Evolutionary conservation across 2,797 vertebrate species (phyloP).

Genomic region (Intellagama lesueurii): DNA sequence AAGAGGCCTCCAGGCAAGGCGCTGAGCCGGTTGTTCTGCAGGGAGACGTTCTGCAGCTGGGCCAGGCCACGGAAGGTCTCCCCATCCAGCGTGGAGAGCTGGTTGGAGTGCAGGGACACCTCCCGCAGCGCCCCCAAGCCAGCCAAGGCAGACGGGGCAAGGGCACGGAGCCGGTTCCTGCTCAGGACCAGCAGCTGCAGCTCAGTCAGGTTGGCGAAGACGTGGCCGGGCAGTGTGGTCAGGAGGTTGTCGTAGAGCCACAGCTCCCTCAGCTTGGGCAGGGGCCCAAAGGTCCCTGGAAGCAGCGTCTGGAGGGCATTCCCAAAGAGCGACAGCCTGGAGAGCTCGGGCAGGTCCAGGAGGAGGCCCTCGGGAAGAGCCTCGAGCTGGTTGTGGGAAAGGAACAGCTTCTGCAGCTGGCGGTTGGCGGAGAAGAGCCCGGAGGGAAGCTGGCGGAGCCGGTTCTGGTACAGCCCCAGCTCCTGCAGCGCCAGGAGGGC

Average conservation of each 20-base stretch:
- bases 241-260: constrained; percentile 93
- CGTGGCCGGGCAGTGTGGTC: constrained; percentile 77
- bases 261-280: constrained; percentile 82
- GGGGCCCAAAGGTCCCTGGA: constrained; percentile 85
- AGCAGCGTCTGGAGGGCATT: constrained; percentile 85
- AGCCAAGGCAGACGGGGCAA: constrained; percentile 83
- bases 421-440: constrained; percentile 84
- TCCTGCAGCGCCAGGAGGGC: constrained; percentile 78
- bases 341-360: constrained; percentile 81
- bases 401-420: constrained; percentile 86
- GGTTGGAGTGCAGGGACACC: constrained; percentile 90
- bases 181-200: constrained; percentile 88
- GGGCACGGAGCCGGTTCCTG: constrained; percentile 83
- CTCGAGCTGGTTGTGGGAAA: constrained; percentile 88
- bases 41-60: constrained; percentile 88
- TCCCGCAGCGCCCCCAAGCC: constrained; percentile 85
- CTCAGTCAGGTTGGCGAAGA: constrained; percentile 86
- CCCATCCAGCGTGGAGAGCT: constrained; percentile 79
- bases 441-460: constrained; percentile 78
- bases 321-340: constrained; percentile 86
- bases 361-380: constrained; percentile 86
- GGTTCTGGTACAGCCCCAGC: constrained; percentile 89
- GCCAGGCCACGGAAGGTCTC: constrained; percentile 82
- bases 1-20: constrained; percentile 83
- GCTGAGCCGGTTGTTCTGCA: constrained; percentile 88